Evolutionary conservation across 2,888 invertebrate genomes (phyloP).

Genomic region (Brachypterus glaber): DNA sequence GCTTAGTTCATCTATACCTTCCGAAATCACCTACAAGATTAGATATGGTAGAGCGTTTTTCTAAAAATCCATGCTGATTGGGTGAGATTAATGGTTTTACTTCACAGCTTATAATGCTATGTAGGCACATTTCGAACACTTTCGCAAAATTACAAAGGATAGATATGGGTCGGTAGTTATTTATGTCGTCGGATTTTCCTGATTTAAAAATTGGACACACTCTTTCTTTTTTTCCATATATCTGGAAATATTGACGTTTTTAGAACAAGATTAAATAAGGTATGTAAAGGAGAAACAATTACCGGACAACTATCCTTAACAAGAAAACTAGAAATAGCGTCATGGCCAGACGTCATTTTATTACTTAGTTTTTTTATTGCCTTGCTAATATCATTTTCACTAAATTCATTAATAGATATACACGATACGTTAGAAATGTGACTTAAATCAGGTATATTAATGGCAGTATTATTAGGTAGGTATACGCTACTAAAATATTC

Average conservation of each 20-base stretch:
- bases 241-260: slow-evolving; percentile 4
- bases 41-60: slow-evolving; percentile 6
- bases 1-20: no score
- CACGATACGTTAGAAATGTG: no score
- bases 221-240: slow-evolving; percentile 2
- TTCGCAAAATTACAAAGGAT: slow-evolving; percentile 8
- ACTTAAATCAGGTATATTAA: no score
- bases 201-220: slow-evolving; percentile 6
- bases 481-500: no score
- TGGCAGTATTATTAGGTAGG: no score
- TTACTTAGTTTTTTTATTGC: not conserved
- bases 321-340: slow-evolving; percentile 2
- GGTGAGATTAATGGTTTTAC: slow-evolving; percentile 3
- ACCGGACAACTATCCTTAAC: slow-evolving; percentile 4
- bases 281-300: not conserved
- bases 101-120: slow-evolving; percentile 1
- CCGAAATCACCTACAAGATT: no score
- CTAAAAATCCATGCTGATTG: slow-evolving; percentile 6
- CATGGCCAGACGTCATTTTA: slow-evolving; percentile 1
- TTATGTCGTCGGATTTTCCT: slow-evolving; percentile 2
- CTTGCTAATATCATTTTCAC: no score
- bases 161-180: slow-evolving; percentile 8
- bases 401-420: no score
- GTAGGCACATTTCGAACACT: slow-evolving; percentile 2
- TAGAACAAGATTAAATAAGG: slow-evolving; percentile 2